Evolutionary conservation across 2,113 vertebrate genomes (phyloP), one percentile per base, ranked within the genome.

Genomic region (Equus quagga): DNA sequence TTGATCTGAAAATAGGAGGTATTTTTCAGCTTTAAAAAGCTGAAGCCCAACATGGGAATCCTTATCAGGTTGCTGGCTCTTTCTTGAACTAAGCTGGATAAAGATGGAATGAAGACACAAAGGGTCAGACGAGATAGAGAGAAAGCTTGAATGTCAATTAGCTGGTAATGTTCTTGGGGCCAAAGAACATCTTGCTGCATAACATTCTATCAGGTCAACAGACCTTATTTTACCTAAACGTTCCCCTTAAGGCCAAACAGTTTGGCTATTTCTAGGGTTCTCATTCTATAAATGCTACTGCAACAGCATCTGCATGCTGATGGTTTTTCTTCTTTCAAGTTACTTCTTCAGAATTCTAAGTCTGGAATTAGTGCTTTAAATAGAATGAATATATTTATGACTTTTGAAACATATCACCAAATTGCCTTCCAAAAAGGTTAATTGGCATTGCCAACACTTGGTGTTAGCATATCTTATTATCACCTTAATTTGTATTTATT

Each of bases 401-500:
- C 67, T 98, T 91, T 90, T 83, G 86, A 98, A 96, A 85, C 36
- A n/a, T 33, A 58, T 44, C 85, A 54, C 79, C 79, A 96, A 97
- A 96, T 41, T 76, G 87, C 92, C 94, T 96, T 95, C 94, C 84
- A 75, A 93, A 98, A 94, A 78, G 67, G 79, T 75, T 98, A 96
- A 93, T 93, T 97, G 94, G 92, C 86, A 94, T 70, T 23, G 6
- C 67, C 91, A 94, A 95, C 58, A 78, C 67, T 95, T 80, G 93
- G 86, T 95, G 88, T 88, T 93, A 83, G 89, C 65, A 92, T 76
- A 93, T 84, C 85, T 95, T 97, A 97, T 91, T 95, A 89, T 96
- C 80, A 7, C 49, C 93, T 97, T 98, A 96, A 96, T 96, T 96
- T 97, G 96, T 91, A 91, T 89, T 97, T 98, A 96, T 83, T 92